These are phyloP conservation scores for Melipona quadrifasciata DNA, from an alignment of 1,140 invertebrate genomes.

Conservation along the genomic window DNA sequence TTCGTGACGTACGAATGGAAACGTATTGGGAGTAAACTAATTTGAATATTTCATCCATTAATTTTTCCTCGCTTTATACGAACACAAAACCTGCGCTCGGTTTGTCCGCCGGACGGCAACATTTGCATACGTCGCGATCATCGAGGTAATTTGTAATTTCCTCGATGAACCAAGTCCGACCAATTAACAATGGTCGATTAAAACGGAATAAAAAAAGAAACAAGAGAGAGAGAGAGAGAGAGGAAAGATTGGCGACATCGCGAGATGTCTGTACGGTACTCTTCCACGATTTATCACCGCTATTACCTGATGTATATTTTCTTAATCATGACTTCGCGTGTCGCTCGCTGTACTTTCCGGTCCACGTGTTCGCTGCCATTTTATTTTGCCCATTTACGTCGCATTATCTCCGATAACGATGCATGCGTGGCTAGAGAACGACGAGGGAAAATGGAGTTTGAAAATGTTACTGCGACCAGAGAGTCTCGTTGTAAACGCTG, in stretches of 20 bases:
- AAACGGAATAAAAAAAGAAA: background rate
- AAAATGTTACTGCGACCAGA: background rate
- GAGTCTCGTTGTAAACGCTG: too few species aligned
- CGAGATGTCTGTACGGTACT: background rate
- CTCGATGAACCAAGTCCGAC: background rate
- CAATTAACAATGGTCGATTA: background rate
- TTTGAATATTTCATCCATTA: background rate
- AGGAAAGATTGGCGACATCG: background rate
- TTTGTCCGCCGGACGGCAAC: background rate
- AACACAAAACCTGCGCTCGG: background rate
- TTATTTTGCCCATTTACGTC: background rate
- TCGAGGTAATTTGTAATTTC: background rate
- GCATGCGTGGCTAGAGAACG: background rate
- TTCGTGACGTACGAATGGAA: background rate
- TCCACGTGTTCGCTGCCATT: too few species aligned
- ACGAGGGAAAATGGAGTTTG: background rate
- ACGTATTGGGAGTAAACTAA: background rate
- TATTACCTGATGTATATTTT: background rate
- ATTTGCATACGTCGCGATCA: background rate
- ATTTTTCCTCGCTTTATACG: background rate
- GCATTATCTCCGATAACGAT: too few species aligned
- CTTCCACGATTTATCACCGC: background rate
- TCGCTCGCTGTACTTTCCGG: background rate
- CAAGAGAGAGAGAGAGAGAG: background rate
- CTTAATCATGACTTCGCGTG: conserved; percentile 10